Conservation (phyloP, 1,140 invertebrate genomes). For the Bombus waltoni region DNA sequence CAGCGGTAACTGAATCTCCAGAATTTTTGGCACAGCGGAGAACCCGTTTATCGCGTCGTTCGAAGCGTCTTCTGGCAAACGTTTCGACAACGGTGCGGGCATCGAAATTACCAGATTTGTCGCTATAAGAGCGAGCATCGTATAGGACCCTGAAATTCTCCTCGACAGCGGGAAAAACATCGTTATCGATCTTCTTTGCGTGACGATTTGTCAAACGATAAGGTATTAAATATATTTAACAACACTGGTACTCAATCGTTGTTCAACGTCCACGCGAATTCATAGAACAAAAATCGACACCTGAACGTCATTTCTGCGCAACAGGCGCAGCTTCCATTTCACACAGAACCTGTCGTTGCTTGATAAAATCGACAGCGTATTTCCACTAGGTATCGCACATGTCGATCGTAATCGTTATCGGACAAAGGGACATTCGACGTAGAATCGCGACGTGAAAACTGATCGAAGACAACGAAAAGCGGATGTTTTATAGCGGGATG, state of each 20-base stretch:
- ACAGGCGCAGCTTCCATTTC: too few species aligned
- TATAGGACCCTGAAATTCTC: constrained; percentile 13
- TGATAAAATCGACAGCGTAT: too few species aligned
- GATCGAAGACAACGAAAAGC: constrained; percentile 32
- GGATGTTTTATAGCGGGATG: constrained; percentile 57
- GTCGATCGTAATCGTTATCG: background rate
- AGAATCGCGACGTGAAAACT: constrained; percentile 52
- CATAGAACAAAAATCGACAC: background rate
- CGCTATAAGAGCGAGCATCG: constrained; percentile 40
- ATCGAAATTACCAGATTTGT: constrained; percentile 45
- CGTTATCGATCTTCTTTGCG: background rate
- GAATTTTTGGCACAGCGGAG: constrained; percentile 49
- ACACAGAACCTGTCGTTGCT: too few species aligned
- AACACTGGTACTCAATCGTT: background rate
- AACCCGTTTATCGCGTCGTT: constrained; percentile 42
- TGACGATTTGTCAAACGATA: background rate
- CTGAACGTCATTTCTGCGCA: background rate
- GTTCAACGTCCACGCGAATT: background rate
- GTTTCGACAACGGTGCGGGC: constrained; percentile 24
- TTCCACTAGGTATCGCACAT: background rate
- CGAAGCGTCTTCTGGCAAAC: background rate
- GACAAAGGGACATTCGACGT: background rate
- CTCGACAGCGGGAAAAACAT: constrained; percentile 43
- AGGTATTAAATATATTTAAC: background rate
- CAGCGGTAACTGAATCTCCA: constrained; percentile 74